phyloP scores from a whole-genome alignment of 2,888 invertebrate genomes.

The Acleris literana region DNA sequence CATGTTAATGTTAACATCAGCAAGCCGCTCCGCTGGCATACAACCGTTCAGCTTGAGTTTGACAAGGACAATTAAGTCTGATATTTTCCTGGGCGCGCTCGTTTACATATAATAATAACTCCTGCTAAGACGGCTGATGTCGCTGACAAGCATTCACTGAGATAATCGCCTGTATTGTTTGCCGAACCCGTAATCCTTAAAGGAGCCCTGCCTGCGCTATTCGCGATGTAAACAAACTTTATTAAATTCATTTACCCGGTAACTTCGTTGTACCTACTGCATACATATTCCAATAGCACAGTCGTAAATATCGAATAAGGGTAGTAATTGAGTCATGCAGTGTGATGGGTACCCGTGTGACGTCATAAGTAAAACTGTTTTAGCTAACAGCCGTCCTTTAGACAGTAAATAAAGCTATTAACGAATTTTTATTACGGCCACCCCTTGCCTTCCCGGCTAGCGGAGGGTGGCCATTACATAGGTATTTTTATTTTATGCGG shows the following conservation, averaged over 20 bases:
- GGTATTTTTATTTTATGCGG: conserved; percentile 80
- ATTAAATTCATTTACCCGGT: conserved; percentile 66
- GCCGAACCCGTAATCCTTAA: conserved; percentile 68
- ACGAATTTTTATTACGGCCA: conserved; percentile 70
- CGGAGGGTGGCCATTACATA: conserved; percentile 68
- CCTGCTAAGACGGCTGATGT: conserved; percentile 52
- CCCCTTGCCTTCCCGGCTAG: conserved; percentile 47
- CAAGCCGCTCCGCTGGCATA: conserved; percentile 18
- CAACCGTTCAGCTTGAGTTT: conserved; percentile 54
- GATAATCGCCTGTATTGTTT: conserved; percentile 74
- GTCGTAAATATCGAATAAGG: conserved; percentile 31
- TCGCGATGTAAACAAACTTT: conserved; percentile 63
- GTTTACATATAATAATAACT: conserved; percentile 72
- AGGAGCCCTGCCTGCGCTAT: conserved; percentile 66
- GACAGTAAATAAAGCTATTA: conserved; percentile 72
- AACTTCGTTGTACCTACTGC: conserved; percentile 37
- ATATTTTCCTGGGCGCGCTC: conserved; percentile 53
- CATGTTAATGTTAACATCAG: neutral
- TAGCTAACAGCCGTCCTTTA: conserved; percentile 39
- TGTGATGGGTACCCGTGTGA: conserved; percentile 29
- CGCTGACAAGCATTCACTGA: conserved; percentile 70
- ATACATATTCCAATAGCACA: conserved; percentile 6
- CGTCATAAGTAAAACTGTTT: conserved; percentile 39
- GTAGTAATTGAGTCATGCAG: conserved; percentile 34
- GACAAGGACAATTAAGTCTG: conserved; percentile 58